Evolutionary conservation across 2,113 vertebrate species (phyloP).

Genomic region (Tretioscincus oriximinensis): DNA sequence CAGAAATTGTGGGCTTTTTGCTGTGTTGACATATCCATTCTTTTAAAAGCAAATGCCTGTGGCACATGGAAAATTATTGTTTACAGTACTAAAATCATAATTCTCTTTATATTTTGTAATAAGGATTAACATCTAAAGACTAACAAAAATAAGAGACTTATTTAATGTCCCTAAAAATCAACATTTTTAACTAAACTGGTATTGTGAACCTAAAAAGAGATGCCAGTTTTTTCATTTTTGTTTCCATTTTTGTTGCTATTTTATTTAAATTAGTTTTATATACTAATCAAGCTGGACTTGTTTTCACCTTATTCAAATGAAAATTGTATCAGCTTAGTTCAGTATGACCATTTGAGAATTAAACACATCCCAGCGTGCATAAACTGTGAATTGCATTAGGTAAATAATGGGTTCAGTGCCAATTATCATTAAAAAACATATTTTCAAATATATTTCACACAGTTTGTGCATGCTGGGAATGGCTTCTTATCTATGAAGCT

Average conservation of each 20-base stretch:
- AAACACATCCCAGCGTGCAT: conserved; percentile 33
- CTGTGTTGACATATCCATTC: background rate
- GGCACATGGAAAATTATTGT: background rate
- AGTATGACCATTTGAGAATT: conserved; percentile 45
- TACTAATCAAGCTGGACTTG: background rate
- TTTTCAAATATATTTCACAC: conserved; percentile 64
- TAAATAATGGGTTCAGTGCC: conserved; percentile 67
- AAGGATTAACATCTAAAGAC: background rate
- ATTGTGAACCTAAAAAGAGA: background rate
- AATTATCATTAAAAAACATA: conserved; percentile 65
- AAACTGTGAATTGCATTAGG: conserved; percentile 64
- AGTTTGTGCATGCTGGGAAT: conserved; percentile 65
- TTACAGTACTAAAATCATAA: background rate
- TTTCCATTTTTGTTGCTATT: background rate
- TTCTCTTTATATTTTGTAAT: background rate
- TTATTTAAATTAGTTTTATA: conserved; percentile 13
- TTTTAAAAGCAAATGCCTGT: background rate
- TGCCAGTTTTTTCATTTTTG: background rate
- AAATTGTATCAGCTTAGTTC: conserved; percentile 41
- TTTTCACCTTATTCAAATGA: conserved; percentile 43
- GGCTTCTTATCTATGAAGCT: conserved; percentile 63
- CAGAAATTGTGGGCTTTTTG: too few species aligned
- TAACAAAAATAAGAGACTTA: background rate
- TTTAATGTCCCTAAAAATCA: background rate
- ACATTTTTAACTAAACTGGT: background rate